A percentile compares a stretch with the other conserved stretches of the same genome.
Evolutionary conservation across 2,113 vertebrate genomes (phyloP).

Genomic region (Orycteropus afer): DNA sequence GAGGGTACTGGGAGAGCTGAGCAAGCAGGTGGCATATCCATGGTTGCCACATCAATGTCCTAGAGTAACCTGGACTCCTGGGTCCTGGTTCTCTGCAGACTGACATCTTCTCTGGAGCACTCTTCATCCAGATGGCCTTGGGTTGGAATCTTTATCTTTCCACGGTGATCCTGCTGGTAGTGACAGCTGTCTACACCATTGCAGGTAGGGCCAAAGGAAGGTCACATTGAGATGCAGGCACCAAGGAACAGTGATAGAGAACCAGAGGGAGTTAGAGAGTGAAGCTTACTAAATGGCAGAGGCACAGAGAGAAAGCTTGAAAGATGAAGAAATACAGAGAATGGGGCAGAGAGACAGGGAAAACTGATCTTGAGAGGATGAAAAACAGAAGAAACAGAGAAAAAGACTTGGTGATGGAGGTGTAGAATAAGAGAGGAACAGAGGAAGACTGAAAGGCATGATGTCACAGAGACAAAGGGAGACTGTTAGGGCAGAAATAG

Average conservation of each 20-base stretch:
- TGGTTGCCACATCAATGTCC: not conserved
- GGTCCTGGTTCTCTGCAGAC: constrained; percentile 86
- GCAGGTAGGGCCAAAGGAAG: constrained; percentile 85
- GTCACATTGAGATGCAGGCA: accelerated
- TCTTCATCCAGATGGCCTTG: constrained; percentile 94
- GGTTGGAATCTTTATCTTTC: constrained; percentile 96
- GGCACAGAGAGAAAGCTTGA: not conserved
- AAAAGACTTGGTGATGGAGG: not conserved
- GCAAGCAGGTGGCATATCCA: not conserved
- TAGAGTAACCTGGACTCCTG: not conserved
- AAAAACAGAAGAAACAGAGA: not conserved
- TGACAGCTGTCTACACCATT: constrained; percentile 95
- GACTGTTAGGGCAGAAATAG: too few relatives aligned
- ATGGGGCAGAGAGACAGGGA: not conserved
- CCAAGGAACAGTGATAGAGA: not conserved
- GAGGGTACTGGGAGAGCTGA: not conserved
- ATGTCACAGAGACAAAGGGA: not conserved
- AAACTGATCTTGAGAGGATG: not conserved
- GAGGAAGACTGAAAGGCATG: not conserved
- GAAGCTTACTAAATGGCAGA: not conserved
- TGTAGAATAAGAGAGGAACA: not conserved
- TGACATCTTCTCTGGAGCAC: constrained; percentile 95
- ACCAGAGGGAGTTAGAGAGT: not conserved
- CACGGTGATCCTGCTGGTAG: constrained; percentile 90
- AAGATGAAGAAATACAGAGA: not conserved